Evolutionary conservation across 2,888 invertebrate species (phyloP).

Genomic region (Archips crataeganus): DNA sequence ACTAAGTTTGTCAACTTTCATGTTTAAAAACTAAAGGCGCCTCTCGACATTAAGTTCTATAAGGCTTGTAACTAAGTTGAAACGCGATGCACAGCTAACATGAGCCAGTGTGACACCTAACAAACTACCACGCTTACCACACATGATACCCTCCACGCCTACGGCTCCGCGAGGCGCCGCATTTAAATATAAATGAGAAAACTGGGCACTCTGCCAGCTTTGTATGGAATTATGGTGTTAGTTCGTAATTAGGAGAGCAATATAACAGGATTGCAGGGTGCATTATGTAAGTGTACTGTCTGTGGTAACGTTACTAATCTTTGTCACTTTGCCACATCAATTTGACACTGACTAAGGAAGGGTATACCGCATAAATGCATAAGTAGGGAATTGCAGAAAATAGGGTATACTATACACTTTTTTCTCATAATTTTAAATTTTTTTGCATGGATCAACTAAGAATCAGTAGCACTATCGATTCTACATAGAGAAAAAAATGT

Average conservation of each 20-base stretch:
- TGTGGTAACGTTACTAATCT: not conserved
- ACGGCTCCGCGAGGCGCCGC: constrained; percentile 1
- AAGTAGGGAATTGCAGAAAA: too few species aligned
- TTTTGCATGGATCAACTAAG: too few species aligned
- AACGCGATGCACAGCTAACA: not conserved
- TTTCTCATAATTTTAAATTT: too few species aligned
- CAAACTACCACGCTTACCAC: constrained; percentile 29
- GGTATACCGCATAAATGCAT: too few species aligned
- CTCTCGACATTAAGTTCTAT: not conserved
- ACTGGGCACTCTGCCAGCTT: not conserved
- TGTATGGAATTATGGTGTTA: constrained; percentile 21
- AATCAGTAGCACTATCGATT: too few species aligned
- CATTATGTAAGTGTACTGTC: constrained; percentile 11
- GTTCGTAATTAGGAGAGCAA: constrained; percentile 23
- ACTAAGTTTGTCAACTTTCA: too few species aligned
- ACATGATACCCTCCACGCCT: constrained; percentile 5
- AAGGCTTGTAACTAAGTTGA: constrained; percentile 13
- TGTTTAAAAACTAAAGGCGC: not conserved
- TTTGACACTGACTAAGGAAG: too few species aligned
- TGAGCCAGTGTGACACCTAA: constrained; percentile 24
- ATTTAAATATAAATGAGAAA: not conserved
- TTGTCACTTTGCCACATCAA: not conserved
- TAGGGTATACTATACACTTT: too few species aligned
- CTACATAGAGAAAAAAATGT: too few species aligned
- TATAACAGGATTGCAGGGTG: constrained; percentile 32